Percentiles rank a stretch among this genome's conserved stretches.
Evolutionary conservation across 1,140 invertebrate species (phyloP).

Genomic region (Zaprionus gabonicus): DNA sequence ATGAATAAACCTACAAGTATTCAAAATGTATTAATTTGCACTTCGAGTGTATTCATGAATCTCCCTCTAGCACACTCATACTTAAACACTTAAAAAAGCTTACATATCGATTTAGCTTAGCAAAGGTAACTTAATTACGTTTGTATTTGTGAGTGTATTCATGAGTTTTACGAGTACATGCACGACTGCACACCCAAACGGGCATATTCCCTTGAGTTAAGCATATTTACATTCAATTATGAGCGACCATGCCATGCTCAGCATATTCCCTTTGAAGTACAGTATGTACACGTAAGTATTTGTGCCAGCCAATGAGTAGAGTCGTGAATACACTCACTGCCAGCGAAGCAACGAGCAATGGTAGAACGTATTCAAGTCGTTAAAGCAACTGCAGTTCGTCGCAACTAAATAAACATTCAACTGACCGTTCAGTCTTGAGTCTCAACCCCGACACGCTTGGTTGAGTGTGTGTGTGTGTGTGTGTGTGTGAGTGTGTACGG

Average conservation of each 20-base stretch:
- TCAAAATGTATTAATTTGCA: not conserved
- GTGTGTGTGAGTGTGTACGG: constrained; percentile 13
- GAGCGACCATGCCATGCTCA: not conserved
- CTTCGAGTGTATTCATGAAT: not conserved
- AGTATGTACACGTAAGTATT: not conserved
- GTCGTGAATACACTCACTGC: constrained; percentile 5
- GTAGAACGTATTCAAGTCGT: not conserved
- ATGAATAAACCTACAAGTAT: not conserved
- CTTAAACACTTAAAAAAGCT: not conserved
- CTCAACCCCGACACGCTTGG: constrained; percentile 20
- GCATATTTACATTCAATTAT: constrained; percentile 10
- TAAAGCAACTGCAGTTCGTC: constrained; percentile 20
- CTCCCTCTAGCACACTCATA: not conserved
- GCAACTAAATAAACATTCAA: constrained; percentile 34
- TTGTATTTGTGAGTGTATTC: not conserved
- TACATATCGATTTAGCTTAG: constrained; percentile 3
- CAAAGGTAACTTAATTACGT: constrained; percentile 7
- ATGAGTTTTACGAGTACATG: not conserved
- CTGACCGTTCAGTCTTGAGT: constrained; percentile 33
- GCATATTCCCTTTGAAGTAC: constrained; percentile 2
- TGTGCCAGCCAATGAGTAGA: constrained; percentile 1
- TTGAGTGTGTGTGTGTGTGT: constrained; percentile 17
- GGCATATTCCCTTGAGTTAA: not conserved
- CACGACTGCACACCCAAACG: not conserved
- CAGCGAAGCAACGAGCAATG: not conserved